These are phyloP conservation scores for Vombatus ursinus DNA, from an alignment of 2,113 vertebrate species.

Conservation along the genomic window DNA sequence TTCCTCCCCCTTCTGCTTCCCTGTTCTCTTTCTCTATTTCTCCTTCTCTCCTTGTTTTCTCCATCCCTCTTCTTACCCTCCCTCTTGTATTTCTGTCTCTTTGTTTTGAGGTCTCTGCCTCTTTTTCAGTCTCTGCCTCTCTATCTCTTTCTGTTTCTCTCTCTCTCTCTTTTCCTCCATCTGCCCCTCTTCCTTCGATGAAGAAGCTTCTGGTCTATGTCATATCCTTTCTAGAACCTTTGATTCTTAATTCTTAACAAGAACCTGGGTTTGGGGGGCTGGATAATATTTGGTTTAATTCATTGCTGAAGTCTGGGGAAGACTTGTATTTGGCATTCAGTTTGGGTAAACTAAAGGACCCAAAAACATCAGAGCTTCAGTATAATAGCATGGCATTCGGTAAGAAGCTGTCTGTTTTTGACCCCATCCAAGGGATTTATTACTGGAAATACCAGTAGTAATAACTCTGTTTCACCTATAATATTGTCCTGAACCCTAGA, in stretches of 20 bases:
- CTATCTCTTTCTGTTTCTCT: neutral
- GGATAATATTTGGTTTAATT: neutral
- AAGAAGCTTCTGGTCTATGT: neutral
- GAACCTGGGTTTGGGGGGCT: neutral
- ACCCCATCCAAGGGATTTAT: neutral
- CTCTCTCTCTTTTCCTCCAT: neutral
- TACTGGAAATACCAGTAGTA: neutral
- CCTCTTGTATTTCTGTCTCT: neutral
- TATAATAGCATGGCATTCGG: neutral
- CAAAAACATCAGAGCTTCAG: neutral
- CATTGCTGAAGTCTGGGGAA: neutral
- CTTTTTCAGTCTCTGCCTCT: neutral
- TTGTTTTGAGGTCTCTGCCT: neutral
- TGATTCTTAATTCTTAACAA: neutral
- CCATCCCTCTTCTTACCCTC: neutral
- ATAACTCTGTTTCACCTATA: neutral
- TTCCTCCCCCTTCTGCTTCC: neutral
- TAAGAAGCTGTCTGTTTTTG: neutral
- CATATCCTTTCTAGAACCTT: neutral
- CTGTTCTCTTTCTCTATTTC: neutral
- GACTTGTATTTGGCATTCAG: neutral
- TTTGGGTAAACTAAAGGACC: neutral
- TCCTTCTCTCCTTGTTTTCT: neutral
- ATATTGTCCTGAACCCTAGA: neutral
- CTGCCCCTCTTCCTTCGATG: neutral